Evolutionary conservation across 2,113 vertebrate genomes (phyloP).

Genomic region (Anolis sagrei): DNA sequence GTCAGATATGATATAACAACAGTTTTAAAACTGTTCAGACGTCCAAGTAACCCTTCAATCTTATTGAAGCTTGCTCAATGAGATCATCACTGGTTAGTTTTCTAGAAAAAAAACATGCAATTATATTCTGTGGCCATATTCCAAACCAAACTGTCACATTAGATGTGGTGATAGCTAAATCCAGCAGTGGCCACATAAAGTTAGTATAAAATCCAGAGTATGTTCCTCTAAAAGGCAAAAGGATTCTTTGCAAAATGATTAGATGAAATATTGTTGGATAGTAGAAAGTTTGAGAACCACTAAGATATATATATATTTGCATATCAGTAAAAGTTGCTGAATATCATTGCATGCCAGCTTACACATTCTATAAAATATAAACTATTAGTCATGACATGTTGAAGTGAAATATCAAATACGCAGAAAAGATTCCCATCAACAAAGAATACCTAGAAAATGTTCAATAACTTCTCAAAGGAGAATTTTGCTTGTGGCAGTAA

Average conservation of each 20-base stretch:
- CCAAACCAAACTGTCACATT: too few species aligned
- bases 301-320: background rate
- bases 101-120: background rate
- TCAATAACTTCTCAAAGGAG: background rate
- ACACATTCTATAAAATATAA: background rate
- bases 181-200: too few species aligned
- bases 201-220: background rate
- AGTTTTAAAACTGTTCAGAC: background rate
- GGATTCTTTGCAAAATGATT: background rate
- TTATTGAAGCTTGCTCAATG: too few species aligned
- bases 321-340: background rate
- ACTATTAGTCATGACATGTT: background rate
- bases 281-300: background rate
- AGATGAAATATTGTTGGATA: background rate
- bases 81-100: background rate
- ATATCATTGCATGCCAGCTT: background rate
- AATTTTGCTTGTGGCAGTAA: background rate
- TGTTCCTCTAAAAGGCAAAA: too few species aligned
- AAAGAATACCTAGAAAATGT: background rate
- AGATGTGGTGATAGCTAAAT: too few species aligned
- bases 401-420: background rate
- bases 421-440: background rate
- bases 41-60: too few species aligned
- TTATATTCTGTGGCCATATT: too few species aligned
- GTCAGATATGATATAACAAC: background rate